Evolutionary conservation across 2,888 invertebrate species (phyloP).

Genomic region (Cephus pulcher): DNA sequence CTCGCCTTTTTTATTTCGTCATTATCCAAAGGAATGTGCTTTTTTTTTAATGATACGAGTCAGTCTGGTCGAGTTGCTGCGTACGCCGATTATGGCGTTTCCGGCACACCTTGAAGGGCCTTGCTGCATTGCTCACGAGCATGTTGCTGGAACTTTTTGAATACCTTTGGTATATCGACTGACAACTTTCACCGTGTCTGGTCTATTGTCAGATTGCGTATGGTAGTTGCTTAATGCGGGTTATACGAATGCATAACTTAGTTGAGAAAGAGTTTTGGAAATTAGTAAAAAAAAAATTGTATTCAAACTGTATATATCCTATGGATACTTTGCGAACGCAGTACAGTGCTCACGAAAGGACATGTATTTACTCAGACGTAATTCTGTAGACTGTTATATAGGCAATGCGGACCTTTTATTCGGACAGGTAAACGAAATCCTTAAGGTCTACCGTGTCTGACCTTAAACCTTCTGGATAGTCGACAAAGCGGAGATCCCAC

Average conservation of each 20-base stretch:
- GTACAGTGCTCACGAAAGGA: not conserved
- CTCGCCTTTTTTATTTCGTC: not conserved
- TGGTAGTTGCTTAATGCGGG: not conserved
- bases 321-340: not conserved
- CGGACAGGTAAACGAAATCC: not conserved
- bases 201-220: not conserved
- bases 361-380: not conserved
- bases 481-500: not conserved
- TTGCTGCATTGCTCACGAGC: not conserved
- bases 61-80: not conserved
- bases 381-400: not conserved
- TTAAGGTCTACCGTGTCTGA: not conserved
- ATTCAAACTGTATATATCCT: not conserved
- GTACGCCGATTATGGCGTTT: not conserved
- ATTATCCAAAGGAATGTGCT: not conserved
- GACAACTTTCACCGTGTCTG: not conserved
- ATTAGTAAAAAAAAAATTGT: not conserved
- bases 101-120: not conserved
- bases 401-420: not conserved
- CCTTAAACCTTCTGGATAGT: not conserved
- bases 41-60: not conserved
- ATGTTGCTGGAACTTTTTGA: not conserved
- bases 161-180: not conserved
- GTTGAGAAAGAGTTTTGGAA: not conserved
- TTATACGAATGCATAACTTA: not conserved